Evolutionary conservation across 2,113 vertebrate genomes (phyloP).

Genomic region (Trinectes maculatus): DNA sequence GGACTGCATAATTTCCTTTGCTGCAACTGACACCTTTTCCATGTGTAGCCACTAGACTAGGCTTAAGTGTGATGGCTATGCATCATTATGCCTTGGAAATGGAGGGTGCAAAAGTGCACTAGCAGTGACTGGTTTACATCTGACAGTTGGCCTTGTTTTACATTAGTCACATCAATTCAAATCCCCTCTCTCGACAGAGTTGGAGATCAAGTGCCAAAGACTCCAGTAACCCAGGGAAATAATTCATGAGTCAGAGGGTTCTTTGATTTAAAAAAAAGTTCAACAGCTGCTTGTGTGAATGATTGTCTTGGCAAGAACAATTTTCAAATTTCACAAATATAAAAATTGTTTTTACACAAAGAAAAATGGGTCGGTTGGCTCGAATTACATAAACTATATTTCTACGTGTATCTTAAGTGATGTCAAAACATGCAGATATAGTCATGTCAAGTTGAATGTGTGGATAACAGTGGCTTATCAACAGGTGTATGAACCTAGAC

Average conservation of each 20-base stretch:
- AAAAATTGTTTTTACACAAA: constrained; percentile 6
- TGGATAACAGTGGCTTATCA: constrained; percentile 32
- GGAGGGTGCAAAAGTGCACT: constrained; percentile 78
- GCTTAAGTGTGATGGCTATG: constrained; percentile 84
- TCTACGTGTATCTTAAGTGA: not conserved
- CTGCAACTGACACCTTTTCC: constrained; percentile 81
- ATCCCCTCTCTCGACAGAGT: constrained; percentile 70
- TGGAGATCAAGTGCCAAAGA: constrained; percentile 77
- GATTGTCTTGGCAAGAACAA: constrained; percentile 42
- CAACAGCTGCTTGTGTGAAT: constrained; percentile 45
- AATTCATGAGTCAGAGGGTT: constrained; percentile 61
- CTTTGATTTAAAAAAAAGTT: constrained; percentile 46
- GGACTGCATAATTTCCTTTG: constrained; percentile 80
- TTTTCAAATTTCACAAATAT: constrained; percentile 27
- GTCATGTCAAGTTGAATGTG: constrained; percentile 29
- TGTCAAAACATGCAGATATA: not conserved
- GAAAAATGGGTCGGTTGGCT: not conserved
- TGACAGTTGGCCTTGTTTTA: constrained; percentile 84
- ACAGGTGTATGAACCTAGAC: constrained; percentile 33
- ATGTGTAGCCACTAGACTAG: constrained; percentile 78
- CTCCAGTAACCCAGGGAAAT: constrained; percentile 72
- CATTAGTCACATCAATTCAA: constrained; percentile 84
- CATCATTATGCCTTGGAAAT: constrained; percentile 84
- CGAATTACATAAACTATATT: not conserved
- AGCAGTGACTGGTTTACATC: constrained; percentile 78